phyloP scores from a whole-genome alignment of 2,888 invertebrate genomes.

The Eudemis profundana region DNA sequence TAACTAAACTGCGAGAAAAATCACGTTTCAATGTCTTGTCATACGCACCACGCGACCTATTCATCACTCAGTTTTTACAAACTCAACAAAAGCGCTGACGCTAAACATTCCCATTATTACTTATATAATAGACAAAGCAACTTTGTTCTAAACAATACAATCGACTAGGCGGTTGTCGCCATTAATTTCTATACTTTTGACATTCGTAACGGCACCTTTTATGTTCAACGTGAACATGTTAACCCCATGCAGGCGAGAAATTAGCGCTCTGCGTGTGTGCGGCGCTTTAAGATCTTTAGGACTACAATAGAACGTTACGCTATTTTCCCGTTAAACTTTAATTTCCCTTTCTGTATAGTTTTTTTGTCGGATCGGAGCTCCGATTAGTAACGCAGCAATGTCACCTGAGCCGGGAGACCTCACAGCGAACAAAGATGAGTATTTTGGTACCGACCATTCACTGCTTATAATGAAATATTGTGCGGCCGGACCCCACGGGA shows the following conservation, averaged over 20 bases:
- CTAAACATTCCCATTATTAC: constrained; percentile 83
- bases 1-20: constrained; percentile 76
- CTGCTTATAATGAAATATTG: constrained; percentile 76
- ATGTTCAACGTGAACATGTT: constrained; percentile 62
- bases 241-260: constrained; percentile 72
- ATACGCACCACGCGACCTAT: constrained; percentile 78
- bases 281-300: constrained; percentile 51
- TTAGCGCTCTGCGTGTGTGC: constrained; percentile 74
- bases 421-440: constrained; percentile 74
- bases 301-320: constrained; percentile 61
- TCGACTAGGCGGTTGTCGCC: constrained; percentile 80
- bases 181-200: constrained; percentile 81
- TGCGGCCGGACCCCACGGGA: constrained; percentile 73
- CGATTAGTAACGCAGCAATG: constrained; percentile 80
- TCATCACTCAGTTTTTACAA: constrained; percentile 72
- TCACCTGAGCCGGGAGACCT: constrained; percentile 82
- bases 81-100: constrained; percentile 77
- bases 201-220: constrained; percentile 80
- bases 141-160: constrained; percentile 76
- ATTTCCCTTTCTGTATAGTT: constrained; percentile 68
- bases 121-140: constrained; percentile 79
- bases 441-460: constrained; percentile 78
- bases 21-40: constrained; percentile 71
- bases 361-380: constrained; percentile 62
- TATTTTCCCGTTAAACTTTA: constrained; percentile 61